Evolutionary conservation across 2,888 invertebrate species (phyloP), one percentile per base, ranked within the genome.

Genomic region (Phanerotoma sp.): DNA sequence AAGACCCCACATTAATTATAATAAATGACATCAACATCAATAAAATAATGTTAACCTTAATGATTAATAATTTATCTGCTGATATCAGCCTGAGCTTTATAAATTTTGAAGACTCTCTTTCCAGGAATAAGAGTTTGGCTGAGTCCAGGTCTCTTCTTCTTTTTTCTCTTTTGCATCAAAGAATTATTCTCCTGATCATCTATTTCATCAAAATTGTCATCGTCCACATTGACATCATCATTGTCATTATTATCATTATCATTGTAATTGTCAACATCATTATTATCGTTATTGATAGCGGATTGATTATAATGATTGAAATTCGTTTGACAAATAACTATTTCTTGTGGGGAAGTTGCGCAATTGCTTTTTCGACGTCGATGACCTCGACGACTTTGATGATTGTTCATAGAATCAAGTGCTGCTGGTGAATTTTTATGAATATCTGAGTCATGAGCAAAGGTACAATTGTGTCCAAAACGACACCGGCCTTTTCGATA

Each of bases 401-500:
- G n/a, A n/a, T n/a, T n/a, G n/a, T n/a, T n/a, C n/a, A n/a, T n/a
- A 16, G 78, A 78, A 62, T 83, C 82, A 25, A 85, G 73, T 68
- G 86, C 84, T 48, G 82, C 82, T 21, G 79, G 73, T 25, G 9
- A 25, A 41, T 82, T 79, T 67, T 85, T 84, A 71, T 87, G 87
- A 25, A 93, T 79, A 74, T 94, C 93, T 0, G 91, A 90, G 69
- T 93, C 93, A 76, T 96, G 95, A 1, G 93, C 93, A 77, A 88
- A 96, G 66, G 90, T 91, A 75, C 96, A 96, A 69, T 91, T 93
- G 71, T 92, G 91, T 1, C 95, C 95, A 78, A 93, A 94, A 47
- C 92, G 83, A 74, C 96, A 96, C 25, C 88, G 83, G 1, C 95
- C 94, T 74, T 93, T 93, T 32, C 92, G 82, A 74, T 93, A 93